A percentile compares a stretch with the other conserved stretches of the same genome.
These are phyloP conservation scores for Paracentrotus lividus DNA, from an alignment of 53 echinoderm and acorn worm species.

Conservation along the genomic window DNA sequence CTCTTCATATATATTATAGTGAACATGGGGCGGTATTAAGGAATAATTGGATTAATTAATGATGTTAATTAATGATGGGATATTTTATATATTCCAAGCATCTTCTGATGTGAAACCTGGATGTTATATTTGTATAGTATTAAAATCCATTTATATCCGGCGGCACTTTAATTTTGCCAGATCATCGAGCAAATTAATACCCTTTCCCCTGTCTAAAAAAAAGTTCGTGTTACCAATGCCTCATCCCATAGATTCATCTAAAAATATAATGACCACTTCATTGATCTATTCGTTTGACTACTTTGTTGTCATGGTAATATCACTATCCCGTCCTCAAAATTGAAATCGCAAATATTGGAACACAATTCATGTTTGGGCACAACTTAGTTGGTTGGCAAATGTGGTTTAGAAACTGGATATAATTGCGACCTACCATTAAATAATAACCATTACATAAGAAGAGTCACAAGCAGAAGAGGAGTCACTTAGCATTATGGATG, in stretches of 20 bases:
- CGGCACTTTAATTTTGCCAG: background rate
- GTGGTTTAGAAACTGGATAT: background rate
- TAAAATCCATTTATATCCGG: no score
- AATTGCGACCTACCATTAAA: background rate
- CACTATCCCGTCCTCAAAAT: background rate
- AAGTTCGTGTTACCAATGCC: background rate
- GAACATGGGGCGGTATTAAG: no score
- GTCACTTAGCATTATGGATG: background rate
- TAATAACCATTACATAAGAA: background rate
- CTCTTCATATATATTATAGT: no score
- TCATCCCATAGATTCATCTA: background rate
- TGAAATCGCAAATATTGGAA: slow-evolving; percentile 7
- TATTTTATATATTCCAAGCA: no score
- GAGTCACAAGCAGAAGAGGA: background rate
- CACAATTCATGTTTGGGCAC: background rate
- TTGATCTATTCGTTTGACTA: background rate
- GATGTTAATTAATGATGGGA: no score
- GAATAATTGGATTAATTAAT: no score
- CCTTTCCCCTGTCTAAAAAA: background rate
- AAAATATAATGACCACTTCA: background rate
- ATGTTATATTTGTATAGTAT: no score
- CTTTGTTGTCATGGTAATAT: slow-evolving; percentile 23
- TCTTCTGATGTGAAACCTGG: no score
- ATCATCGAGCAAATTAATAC: background rate
- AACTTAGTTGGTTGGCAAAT: background rate